phyloP scores from a whole-genome alignment of 2,113 vertebrate genomes.

The Canis aureus region DNA sequence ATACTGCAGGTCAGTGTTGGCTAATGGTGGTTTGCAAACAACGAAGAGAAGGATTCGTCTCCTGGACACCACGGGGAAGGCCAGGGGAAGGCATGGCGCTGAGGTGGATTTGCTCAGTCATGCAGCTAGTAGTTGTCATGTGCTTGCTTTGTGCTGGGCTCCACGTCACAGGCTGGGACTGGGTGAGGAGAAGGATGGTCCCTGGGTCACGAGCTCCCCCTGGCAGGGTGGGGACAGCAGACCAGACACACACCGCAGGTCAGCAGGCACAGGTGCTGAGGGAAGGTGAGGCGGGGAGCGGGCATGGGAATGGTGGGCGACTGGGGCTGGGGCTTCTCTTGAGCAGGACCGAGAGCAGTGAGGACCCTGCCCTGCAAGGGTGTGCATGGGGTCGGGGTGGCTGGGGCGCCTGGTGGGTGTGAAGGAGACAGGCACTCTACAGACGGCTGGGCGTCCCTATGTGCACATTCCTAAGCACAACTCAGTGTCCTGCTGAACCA shows the following conservation, averaged over 20 bases:
- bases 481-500: not conserved
- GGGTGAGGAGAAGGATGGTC: not conserved
- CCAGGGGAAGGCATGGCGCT: not conserved
- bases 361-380: not conserved
- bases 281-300: rapidly evolving
- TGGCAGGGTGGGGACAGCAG: too few species aligned
- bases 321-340: not conserved
- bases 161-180: too few species aligned
- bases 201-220: rapidly evolving
- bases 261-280: not conserved
- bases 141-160: not conserved
- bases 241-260: too few species aligned
- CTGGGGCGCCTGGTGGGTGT: too few species aligned
- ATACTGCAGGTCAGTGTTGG: rapidly evolving
- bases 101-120: rapidly evolving
- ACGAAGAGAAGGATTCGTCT: rapidly evolving
- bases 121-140: not conserved
- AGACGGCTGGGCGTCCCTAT: not conserved
- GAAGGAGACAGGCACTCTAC: not conserved
- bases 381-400: rapidly evolving
- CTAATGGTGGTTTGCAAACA: not conserved
- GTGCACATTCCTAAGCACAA: not conserved
- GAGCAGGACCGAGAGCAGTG: too few species aligned
- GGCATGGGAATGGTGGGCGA: rapidly evolving
- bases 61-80: not conserved